Base-by-base conservation (phyloP, 2,113 vertebrate species). In the Eolophus roseicapilla region DNA sequence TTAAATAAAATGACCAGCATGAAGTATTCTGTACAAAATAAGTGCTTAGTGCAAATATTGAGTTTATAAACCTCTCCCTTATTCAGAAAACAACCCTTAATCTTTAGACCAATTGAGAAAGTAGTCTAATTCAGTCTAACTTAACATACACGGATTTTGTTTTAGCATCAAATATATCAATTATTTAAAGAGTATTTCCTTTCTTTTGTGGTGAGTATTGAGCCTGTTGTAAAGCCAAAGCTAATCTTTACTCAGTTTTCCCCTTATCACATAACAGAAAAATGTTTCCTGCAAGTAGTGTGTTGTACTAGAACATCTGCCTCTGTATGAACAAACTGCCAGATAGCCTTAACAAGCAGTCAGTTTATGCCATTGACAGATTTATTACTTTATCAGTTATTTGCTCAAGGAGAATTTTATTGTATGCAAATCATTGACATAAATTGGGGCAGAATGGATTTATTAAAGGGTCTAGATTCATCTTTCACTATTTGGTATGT, bases 371-470 rank as follows among this genome's bases (percentile, higher is more conserved):
- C 79, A 55, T 60, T 98, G 98, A 97, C 96, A 98, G 96, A 64
- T 98, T 98, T 98, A 98, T 97, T 97, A 97, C 84, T 97, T 97
- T 98, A 98, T 96, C 96, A 97, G 91, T 96, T 98, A 96, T 97
- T 97, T 97, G 84, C 96, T 97, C 91, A 97, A 96, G 82, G 94
- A 96, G 71, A 95, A 94, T 95, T 98, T 98, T 98, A 98, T 97
- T 98, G 96, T 97, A 98, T 96, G 96, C 97, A 98, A 98, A 98
- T 97, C 91, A 96, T 85, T 97, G 96, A 96, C 91, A 97, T 96
- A 97, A 97, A 98, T 86, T 70, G 92, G 76, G 29, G 29, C 73
- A 93, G 84, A 96, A 95, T 95, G 53, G 82, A 93, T 93, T 88
- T 93, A 83, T 97, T 97, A 96, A 95, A 76, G 35, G 80, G 23